Conservation (phyloP, 1,140 invertebrate species). For the Lordiphosa collinella region DNA sequence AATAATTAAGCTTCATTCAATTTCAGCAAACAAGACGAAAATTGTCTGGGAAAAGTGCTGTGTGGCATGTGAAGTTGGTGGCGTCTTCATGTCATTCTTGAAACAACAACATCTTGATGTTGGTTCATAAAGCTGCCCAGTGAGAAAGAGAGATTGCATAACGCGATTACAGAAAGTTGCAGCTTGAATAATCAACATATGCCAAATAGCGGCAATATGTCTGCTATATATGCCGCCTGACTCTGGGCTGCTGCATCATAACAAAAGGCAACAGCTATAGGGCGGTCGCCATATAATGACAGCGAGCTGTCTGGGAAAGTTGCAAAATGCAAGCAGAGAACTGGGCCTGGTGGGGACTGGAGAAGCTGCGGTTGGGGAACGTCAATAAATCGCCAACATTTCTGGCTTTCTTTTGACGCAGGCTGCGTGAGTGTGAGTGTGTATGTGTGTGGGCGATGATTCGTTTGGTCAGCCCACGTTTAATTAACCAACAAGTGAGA, state of each 20-base stretch:
- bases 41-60: constrained; percentile 26
- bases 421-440: neutral
- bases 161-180: constrained; percentile 44
- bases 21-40: neutral
- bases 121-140: constrained; percentile 27
- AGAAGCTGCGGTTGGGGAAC: constrained; percentile 19
- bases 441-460: constrained; percentile 36
- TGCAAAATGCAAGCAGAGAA: constrained; percentile 44
- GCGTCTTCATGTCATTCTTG: constrained; percentile 16
- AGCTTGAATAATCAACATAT: constrained; percentile 51
- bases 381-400: constrained; percentile 52
- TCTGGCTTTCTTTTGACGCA: constrained; percentile 65
- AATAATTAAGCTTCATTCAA: too few relatives aligned
- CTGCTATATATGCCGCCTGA: too few relatives aligned
- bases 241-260: too few relatives aligned
- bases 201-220: constrained; percentile 14
- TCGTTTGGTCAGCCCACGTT: too few relatives aligned
- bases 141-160: constrained; percentile 47
- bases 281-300: constrained; percentile 44
- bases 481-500: neutral
- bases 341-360: neutral
- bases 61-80: constrained; percentile 29
- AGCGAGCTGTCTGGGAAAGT: constrained; percentile 60
- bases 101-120: constrained; percentile 29
- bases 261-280: constrained; percentile 41